phyloP scores from a whole-genome alignment of 1,140 invertebrate species.

The Drosophila rhopaloa region DNA sequence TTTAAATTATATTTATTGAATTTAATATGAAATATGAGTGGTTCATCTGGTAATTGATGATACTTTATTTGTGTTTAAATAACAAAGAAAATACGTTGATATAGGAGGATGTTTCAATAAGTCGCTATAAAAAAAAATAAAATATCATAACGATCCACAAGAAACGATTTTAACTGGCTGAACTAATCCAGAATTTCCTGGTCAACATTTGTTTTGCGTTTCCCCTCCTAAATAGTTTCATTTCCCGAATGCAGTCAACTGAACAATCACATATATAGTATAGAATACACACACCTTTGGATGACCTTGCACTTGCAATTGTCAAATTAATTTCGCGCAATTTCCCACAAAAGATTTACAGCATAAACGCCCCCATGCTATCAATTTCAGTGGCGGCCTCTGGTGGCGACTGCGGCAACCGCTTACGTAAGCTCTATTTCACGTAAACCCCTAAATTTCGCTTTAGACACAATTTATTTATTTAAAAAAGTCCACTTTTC shows the following conservation, averaged over 20 bases:
- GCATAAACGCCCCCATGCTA: conserved; percentile 6
- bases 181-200: conserved; percentile 9
- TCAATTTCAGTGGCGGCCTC: conserved; percentile 48
- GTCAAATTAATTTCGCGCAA: conserved; percentile 28
- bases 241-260: neutral
- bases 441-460: conserved; percentile 31
- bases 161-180: neutral
- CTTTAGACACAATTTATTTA: conserved; percentile 54
- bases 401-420: conserved; percentile 3
- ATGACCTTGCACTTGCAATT: conserved; percentile 48
- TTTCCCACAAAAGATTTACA: conserved; percentile 13
- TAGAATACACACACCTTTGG: neutral
- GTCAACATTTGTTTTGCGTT: neutral
- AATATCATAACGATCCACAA: neutral
- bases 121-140: no score
- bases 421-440: conserved; percentile 45
- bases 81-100: no score
- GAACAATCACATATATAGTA: neutral
- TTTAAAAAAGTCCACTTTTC: conserved; percentile 31
- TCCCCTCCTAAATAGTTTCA: conserved; percentile 4
- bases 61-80: no score
- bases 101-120: no score
- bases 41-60: neutral
- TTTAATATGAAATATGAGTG: conserved; percentile 2
- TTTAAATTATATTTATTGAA: conserved; percentile 15